Evolutionary conservation across 2,888 invertebrate genomes (phyloP).

Genomic region (Morpho helenor): DNA sequence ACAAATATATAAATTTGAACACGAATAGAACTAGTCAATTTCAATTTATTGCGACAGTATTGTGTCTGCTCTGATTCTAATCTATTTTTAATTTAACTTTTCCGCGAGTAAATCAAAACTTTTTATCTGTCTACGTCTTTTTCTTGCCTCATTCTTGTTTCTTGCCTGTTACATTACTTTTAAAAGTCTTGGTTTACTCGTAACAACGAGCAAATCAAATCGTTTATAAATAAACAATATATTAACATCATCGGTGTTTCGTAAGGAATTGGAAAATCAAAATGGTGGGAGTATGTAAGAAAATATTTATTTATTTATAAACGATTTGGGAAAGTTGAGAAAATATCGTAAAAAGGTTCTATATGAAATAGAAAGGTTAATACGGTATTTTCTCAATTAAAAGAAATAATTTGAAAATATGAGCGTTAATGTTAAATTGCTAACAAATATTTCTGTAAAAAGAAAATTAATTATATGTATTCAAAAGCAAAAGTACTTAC

Average conservation of each 20-base stretch:
- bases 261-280: background rate
- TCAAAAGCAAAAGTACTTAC: too few species aligned
- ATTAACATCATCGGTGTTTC: too few species aligned
- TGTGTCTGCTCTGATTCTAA: constrained; percentile 1
- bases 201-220: constrained; percentile 4
- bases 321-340: constrained; percentile 14
- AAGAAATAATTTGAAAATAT: constrained; percentile 21
- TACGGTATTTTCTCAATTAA: constrained; percentile 19
- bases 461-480: constrained; percentile 3
- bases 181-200: constrained; percentile 13
- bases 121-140: background rate
- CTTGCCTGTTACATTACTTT: background rate
- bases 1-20: too few species aligned
- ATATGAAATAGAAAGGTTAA: constrained; percentile 1
- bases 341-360: constrained; percentile 4
- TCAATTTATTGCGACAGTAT: background rate
- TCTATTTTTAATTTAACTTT: background rate
- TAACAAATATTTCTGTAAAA: constrained; percentile 4
- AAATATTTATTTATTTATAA: constrained; percentile 18
- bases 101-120: constrained; percentile 8
- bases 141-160: constrained; percentile 9
- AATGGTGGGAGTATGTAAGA: background rate
- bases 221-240: constrained; percentile 20
- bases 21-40: too few species aligned
- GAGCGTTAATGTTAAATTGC: constrained; percentile 12